Evolutionary conservation across 2,888 invertebrate species (phyloP).

Genomic region (Copidosoma aretas): DNA sequence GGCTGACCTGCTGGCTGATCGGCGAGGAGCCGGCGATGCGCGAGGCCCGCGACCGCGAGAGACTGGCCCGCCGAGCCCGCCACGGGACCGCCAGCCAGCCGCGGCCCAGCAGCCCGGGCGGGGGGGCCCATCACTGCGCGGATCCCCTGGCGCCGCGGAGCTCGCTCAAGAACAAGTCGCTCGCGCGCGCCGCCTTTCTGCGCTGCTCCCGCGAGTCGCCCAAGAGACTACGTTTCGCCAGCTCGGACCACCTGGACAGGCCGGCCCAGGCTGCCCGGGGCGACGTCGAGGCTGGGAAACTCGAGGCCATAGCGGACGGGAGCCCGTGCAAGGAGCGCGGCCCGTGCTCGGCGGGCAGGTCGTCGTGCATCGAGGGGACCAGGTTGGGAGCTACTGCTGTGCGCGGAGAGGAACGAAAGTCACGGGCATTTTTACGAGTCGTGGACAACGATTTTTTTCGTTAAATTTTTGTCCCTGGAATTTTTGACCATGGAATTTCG

Average conservation of each 20-base stretch:
- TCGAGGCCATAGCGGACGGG: constrained; percentile 69
- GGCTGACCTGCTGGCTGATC: constrained; percentile 82
- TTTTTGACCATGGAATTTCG: no score
- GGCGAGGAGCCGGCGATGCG: constrained; percentile 75
- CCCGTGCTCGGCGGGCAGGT: constrained; percentile 60
- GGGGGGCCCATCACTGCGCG: constrained; percentile 69
- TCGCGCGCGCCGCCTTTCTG: constrained; percentile 49
- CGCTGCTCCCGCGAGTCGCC: constrained; percentile 74
- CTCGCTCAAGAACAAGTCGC: constrained; percentile 74
- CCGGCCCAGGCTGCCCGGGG: constrained; percentile 47
- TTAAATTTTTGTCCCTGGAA: no score
- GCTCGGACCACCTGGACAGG: constrained; percentile 71
- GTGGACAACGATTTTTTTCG: no score
- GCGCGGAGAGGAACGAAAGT: background rate
- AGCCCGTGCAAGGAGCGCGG: constrained; percentile 65
- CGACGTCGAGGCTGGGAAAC: constrained; percentile 49
- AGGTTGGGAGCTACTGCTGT: constrained; percentile 41
- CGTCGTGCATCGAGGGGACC: constrained; percentile 52
- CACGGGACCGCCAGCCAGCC: constrained; percentile 55
- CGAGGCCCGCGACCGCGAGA: constrained; percentile 65
- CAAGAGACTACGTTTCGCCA: constrained; percentile 80
- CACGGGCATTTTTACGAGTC: no score
- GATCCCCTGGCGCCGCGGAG: constrained; percentile 60
- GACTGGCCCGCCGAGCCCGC: constrained; percentile 61
- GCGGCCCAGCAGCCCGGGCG: constrained; percentile 69